These are phyloP conservation scores for Parauchenoglanis punctatus DNA, from an alignment of 2,797 vertebrate species.

Conservation along the genomic window DNA sequence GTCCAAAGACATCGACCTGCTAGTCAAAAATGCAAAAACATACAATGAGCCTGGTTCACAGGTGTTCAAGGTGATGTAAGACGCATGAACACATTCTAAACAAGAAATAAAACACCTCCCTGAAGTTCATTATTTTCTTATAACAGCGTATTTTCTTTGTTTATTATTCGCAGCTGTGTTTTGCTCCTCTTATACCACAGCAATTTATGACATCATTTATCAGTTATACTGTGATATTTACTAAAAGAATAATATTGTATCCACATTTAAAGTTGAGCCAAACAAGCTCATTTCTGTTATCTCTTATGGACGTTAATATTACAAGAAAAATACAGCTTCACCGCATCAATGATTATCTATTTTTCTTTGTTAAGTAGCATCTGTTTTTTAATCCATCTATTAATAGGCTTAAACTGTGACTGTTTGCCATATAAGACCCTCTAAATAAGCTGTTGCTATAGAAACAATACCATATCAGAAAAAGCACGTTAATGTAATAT, in stretches of 20 bases:
- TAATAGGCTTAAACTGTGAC: background rate
- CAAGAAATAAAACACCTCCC: background rate
- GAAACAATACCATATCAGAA: background rate
- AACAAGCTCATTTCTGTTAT: background rate
- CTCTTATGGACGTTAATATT: slow-evolving; percentile 29
- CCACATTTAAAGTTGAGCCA: background rate
- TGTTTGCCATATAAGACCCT: background rate
- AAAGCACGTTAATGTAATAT: background rate
- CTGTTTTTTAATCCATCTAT: background rate
- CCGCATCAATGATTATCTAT: background rate
- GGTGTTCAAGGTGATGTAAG: slow-evolving; percentile 89
- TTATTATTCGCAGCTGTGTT: background rate
- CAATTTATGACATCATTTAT: background rate
- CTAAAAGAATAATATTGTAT: no score
- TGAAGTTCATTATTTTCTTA: background rate
- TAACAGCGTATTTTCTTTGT: background rate
- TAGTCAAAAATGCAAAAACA: slow-evolving; percentile 97
- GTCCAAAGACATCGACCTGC: slow-evolving; percentile 94
- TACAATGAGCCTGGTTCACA: slow-evolving; percentile 98
- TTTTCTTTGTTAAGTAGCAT: background rate
- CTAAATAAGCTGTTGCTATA: background rate
- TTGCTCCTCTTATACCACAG: background rate
- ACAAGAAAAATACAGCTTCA: background rate
- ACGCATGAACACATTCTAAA: background rate
- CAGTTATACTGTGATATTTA: background rate